Conservation (phyloP, 2,888 invertebrate genomes). For the Synergus gifuensis region DNA sequence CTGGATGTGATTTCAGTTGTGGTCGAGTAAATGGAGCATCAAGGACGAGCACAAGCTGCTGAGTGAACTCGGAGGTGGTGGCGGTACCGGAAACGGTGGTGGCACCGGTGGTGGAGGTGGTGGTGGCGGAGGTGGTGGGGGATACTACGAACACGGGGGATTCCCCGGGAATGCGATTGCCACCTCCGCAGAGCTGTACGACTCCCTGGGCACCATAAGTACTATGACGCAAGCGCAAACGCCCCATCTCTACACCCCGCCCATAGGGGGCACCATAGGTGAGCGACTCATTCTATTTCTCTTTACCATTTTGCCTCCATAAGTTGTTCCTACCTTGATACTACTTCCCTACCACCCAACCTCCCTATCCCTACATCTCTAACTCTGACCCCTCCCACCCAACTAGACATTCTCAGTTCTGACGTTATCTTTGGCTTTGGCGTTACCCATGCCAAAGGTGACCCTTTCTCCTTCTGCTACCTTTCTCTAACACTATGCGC, state of each 20-base stretch:
- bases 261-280: constrained; percentile 86
- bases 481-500: constrained; percentile 55
- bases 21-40: constrained; percentile 94
- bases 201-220: constrained; percentile 85
- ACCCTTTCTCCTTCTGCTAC: constrained; percentile 34
- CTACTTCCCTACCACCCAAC: too few species aligned
- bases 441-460: constrained; percentile 20
- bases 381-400: constrained; percentile 54
- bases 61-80: constrained; percentile 86
- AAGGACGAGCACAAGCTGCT: constrained; percentile 94
- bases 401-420: too few species aligned
- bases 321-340: too few species aligned
- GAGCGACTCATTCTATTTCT: constrained; percentile 69
- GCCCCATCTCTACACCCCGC: constrained; percentile 87
- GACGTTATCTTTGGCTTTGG: constrained; percentile 8
- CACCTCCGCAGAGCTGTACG: constrained; percentile 82
- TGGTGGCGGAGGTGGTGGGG: constrained; percentile 77
- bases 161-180: constrained; percentile 77
- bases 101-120: constrained; percentile 75
- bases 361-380: constrained; percentile 53
- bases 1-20: constrained; percentile 80
- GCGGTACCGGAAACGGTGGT: constrained; percentile 79
- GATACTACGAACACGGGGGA: constrained; percentile 77
- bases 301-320: constrained; percentile 56
- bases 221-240: constrained; percentile 87